A percentile compares a stretch with the other conserved stretches of the same genome.
These are phyloP conservation scores for Micrasema minimum DNA, from an alignment of 1,140 invertebrate genomes.

Conservation along the genomic window DNA sequence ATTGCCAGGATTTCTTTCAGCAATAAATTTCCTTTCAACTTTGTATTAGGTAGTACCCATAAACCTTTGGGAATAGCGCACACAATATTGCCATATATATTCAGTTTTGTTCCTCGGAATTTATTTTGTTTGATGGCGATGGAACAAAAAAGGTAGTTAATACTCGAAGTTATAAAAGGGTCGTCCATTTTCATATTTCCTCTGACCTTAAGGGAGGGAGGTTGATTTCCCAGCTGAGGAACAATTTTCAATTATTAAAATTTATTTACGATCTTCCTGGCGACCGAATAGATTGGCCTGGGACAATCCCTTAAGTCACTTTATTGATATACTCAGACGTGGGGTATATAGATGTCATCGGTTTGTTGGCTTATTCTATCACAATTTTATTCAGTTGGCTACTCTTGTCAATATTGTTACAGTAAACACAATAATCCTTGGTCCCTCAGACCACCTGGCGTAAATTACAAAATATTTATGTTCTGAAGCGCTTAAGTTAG, in stretches of 20 bases:
- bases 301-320: slow-evolving; percentile 1
- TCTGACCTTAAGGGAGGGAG: neutral
- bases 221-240: slow-evolving; percentile 30
- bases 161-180: slow-evolving; percentile 14
- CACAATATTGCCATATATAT: no score
- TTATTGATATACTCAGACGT: no score
- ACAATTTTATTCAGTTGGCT: neutral
- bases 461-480: neutral
- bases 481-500: no score
- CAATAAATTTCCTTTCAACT: no score
- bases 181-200: slow-evolving; percentile 17
- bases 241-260: slow-evolving; percentile 42
- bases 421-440: neutral
- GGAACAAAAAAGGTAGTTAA: slow-evolving; percentile 27
- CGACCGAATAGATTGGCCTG: slow-evolving; percentile 22
- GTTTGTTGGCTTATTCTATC: slow-evolving; percentile 7
- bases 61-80: no score
- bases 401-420: neutral
- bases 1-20: no score
- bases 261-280: slow-evolving; percentile 30
- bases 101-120: no score
- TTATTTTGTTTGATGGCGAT: no score
- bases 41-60: no score
- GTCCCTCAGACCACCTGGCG: neutral
- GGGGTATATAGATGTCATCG: neutral